Percentiles rank a stretch among this genome's conserved stretches.
Conservation (phyloP, 1,140 invertebrate species). For the Apolygus lucorum region DNA sequence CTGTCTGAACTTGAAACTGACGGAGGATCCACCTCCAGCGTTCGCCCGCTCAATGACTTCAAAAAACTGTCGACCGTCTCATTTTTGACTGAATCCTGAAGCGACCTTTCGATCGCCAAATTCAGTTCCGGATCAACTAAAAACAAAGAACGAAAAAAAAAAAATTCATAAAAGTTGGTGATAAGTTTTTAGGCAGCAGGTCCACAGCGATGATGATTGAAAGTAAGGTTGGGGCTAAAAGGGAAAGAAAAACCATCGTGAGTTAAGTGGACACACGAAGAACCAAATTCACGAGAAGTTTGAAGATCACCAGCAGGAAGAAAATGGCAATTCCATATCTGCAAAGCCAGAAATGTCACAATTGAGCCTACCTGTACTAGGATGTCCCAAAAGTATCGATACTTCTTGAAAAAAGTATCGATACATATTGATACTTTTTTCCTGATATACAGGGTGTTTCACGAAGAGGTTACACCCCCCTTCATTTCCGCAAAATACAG, state of each 20-base stretch:
- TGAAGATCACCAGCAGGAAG: no score
- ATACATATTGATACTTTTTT: no score
- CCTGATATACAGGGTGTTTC: no score
- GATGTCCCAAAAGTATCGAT: no score
- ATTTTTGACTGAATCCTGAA: conserved; percentile 39
- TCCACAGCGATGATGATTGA: not conserved
- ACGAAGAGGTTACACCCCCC: no score
- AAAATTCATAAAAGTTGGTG: not conserved
- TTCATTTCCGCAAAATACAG: no score
- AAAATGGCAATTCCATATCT: no score
- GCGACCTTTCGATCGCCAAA: conserved; percentile 43
- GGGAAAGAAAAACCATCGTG: not conserved
- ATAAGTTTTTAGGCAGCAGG: not conserved
- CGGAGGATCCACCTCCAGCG: not conserved
- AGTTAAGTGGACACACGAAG: no score
- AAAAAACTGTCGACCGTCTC: conserved; percentile 47
- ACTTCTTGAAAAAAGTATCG: no score
- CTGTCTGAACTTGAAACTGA: not conserved
- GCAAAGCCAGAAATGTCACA: no score
- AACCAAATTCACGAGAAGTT: no score
- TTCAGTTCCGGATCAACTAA: conserved; percentile 43
- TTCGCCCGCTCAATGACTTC: conserved; percentile 43
- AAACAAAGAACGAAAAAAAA: not conserved
- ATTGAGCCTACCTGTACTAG: no score
- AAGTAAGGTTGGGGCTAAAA: not conserved